These are phyloP conservation scores for Ametastegia equiseti DNA, from an alignment of 2,888 invertebrate genomes.

Conservation along the genomic window DNA sequence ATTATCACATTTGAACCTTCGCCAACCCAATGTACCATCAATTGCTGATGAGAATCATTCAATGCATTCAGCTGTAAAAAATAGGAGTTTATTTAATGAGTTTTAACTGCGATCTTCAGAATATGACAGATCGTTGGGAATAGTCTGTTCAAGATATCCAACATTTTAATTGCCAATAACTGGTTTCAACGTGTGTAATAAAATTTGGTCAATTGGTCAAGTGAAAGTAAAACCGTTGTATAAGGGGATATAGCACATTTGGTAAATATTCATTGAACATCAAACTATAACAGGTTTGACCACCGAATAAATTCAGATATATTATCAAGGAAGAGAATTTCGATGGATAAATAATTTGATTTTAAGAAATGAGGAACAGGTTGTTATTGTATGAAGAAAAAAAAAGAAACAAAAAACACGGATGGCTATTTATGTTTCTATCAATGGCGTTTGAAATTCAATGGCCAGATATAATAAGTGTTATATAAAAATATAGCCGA, in stretches of 20 bases:
- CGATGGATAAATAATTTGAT: not conserved
- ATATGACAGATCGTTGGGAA: not conserved
- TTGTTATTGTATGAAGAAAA: not conserved
- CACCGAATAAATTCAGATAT: not conserved
- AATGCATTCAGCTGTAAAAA: slow-evolving; percentile 84
- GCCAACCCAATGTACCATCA: slow-evolving; percentile 96
- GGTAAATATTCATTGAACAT: not conserved
- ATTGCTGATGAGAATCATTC: slow-evolving; percentile 91
- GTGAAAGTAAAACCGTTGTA: slow-evolving; percentile 15
- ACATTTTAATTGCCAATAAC: slow-evolving; percentile 15
- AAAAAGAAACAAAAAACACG: not conserved
- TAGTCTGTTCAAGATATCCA: not conserved
- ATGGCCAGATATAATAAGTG: too few relatives aligned
- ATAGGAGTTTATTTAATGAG: not conserved
- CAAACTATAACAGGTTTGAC: not conserved
- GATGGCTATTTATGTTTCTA: not conserved
- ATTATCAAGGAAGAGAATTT: not conserved
- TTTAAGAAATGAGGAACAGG: not conserved
- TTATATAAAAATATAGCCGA: not conserved
- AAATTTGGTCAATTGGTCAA: slow-evolving; percentile 1
- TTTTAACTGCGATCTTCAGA: not conserved
- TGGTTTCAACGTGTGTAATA: not conserved
- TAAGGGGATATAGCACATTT: slow-evolving; percentile 4
- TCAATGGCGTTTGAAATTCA: not conserved
- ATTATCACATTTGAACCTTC: slow-evolving; percentile 92